Percentiles rank a stretch among this genome's conserved stretches.
Conservation (phyloP, 1,140 invertebrate species). For the Drosophila sechellia region DNA sequence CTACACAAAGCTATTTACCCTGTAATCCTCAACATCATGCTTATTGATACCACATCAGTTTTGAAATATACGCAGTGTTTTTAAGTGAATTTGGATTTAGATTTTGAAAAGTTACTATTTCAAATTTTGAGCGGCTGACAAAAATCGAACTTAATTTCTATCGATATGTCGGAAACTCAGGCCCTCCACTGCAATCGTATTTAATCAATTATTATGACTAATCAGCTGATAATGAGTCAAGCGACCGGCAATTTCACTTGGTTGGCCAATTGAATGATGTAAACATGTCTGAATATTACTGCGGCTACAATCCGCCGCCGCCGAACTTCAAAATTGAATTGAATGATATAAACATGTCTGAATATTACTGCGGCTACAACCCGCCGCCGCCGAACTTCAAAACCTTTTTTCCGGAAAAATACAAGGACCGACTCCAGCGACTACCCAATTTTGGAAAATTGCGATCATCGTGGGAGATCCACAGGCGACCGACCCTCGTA, state of each 20-base stretch:
- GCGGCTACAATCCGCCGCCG: slow-evolving; percentile 10
- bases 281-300: slow-evolving; percentile 10
- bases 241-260: background rate
- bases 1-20: too few relatives aligned
- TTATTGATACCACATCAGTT: too few relatives aligned
- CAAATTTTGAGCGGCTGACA: background rate
- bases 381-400: slow-evolving; percentile 14
- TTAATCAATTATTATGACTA: slow-evolving; percentile 18
- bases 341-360: slow-evolving; percentile 1
- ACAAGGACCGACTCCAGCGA: slow-evolving; percentile 26
- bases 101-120: too few relatives aligned
- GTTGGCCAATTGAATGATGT: background rate
- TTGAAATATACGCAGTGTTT: background rate
- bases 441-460: background rate
- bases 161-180: background rate
- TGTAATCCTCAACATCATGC: too few relatives aligned
- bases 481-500: slow-evolving; percentile 28
- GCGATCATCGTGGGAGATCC: background rate
- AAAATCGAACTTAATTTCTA: background rate
- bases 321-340: too few relatives aligned
- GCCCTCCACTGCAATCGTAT: background rate
- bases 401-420: slow-evolving; percentile 20
- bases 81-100: too few relatives aligned
- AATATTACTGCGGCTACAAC: slow-evolving; percentile 6
- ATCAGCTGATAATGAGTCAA: background rate